Evolutionary conservation across 2,113 vertebrate genomes (phyloP).

Genomic region (Oenanthe melanoleuca): DNA sequence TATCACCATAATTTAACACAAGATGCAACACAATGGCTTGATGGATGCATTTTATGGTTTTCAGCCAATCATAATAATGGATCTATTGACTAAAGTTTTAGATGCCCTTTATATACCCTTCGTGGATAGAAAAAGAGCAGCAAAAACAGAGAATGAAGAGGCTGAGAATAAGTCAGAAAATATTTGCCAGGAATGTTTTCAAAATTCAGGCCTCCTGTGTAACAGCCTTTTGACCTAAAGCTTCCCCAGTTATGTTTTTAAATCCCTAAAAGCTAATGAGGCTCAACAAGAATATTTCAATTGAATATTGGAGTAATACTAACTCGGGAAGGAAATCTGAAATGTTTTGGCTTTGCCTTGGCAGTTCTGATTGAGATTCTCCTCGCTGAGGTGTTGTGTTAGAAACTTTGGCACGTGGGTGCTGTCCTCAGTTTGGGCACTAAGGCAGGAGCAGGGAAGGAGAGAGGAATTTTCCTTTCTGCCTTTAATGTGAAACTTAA

Average conservation of each 20-base stretch:
- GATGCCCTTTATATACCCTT: slow-evolving; percentile 78
- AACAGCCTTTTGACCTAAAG: not conserved
- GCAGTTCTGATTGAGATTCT: not conserved
- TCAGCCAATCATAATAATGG: slow-evolving; percentile 84
- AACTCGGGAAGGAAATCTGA: not conserved
- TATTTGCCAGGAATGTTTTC: slow-evolving; percentile 1
- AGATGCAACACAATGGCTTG: slow-evolving; percentile 77
- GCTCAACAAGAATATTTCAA: not conserved
- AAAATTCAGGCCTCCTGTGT: not conserved
- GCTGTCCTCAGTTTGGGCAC: not conserved
- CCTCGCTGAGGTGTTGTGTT: fast-evolving
- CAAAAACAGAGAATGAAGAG: slow-evolving; percentile 9
- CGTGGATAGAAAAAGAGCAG: slow-evolving; percentile 59
- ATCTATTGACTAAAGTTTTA: slow-evolving; percentile 80
- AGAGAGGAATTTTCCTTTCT: not conserved
- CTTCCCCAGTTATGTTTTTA: not conserved
- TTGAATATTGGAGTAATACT: not conserved
- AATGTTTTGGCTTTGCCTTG: not conserved
- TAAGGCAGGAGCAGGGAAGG: not conserved
- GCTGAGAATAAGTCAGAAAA: slow-evolving; percentile 56
- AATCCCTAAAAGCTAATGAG: not conserved
- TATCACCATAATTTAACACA: slow-evolving; percentile 80
- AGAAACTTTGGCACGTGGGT: not conserved
- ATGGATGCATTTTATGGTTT: slow-evolving; percentile 83
- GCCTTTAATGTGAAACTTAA: not conserved